phyloP scores from a whole-genome alignment of 2,888 invertebrate genomes.

The Drosophila longiperda region DNA sequence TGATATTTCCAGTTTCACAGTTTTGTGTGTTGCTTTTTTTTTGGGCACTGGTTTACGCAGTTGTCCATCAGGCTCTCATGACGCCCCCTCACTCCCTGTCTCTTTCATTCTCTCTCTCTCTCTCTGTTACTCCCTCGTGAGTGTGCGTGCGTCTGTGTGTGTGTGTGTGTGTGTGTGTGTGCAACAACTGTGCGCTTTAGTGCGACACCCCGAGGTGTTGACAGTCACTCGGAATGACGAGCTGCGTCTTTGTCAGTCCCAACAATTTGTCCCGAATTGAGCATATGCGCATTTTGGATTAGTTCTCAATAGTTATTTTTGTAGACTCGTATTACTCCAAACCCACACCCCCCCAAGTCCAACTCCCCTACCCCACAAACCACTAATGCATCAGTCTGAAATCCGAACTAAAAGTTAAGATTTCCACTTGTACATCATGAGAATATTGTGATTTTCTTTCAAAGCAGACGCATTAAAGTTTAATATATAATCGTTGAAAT shows the following conservation, averaged over 20 bases:
- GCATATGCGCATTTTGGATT: slow-evolving; percentile 71
- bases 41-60: slow-evolving; percentile 43
- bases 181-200: slow-evolving; percentile 68
- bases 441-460: neutral
- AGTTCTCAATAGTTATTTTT: slow-evolving; percentile 38
- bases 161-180: slow-evolving; percentile 11
- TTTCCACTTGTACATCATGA: neutral
- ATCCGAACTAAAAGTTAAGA: neutral
- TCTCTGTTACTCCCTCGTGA: neutral
- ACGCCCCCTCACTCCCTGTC: slow-evolving; percentile 13
- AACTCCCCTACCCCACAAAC: neutral
- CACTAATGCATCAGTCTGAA: slow-evolving; percentile 12
- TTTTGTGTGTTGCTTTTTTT: slow-evolving; percentile 21
- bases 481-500: neutral
- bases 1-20: slow-evolving; percentile 35
- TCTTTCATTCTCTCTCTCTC: neutral
- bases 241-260: slow-evolving; percentile 37
- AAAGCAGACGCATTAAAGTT: neutral
- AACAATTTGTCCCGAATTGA: slow-evolving; percentile 35
- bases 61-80: slow-evolving; percentile 50
- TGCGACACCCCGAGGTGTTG: slow-evolving; percentile 85
- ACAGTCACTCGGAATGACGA: slow-evolving; percentile 84
- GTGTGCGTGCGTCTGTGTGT: slow-evolving; percentile 3
- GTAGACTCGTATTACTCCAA: slow-evolving; percentile 41
- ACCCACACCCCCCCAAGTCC: neutral